These are phyloP conservation scores for Blastobasis adustella DNA, from an alignment of 2,888 invertebrate species.

Conservation along the genomic window DNA sequence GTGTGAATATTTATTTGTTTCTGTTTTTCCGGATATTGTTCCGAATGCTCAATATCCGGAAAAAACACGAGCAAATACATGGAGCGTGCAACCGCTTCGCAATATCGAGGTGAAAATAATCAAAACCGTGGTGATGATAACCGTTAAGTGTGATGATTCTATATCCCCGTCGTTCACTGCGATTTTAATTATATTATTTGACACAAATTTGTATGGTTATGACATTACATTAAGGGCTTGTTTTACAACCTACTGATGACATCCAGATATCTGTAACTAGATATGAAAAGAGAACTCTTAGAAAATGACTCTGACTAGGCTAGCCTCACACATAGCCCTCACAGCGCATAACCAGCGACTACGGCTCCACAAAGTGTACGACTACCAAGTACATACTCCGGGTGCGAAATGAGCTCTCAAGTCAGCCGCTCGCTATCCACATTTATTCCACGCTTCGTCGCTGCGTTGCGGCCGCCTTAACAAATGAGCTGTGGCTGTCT, in stretches of 20 bases:
- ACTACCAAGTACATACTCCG: too few relatives aligned
- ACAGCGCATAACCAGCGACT: not conserved
- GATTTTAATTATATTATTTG: not conserved
- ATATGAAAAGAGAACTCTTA: not conserved
- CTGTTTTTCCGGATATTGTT: not conserved
- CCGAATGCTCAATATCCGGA: not conserved
- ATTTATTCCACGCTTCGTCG: not conserved
- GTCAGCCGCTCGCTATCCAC: not conserved
- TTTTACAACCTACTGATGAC: not conserved
- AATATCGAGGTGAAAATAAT: too few relatives aligned
- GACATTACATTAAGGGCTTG: not conserved
- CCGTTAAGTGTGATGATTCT: not conserved
- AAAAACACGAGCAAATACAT: not conserved
- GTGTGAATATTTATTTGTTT: too few relatives aligned
- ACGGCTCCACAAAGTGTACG: not conserved
- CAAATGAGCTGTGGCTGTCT: not conserved
- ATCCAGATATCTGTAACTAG: not conserved
- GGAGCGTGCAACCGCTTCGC: too few relatives aligned
- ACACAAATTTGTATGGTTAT: not conserved
- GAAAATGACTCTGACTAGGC: not conserved
- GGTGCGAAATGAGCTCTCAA: not conserved
- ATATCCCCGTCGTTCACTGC: not conserved
- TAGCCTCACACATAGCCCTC: not conserved
- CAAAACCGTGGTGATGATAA: too few relatives aligned
- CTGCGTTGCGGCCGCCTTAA: not conserved